Evolutionary conservation across 2,113 vertebrate genomes (phyloP), one percentile per base, ranked within the genome.

Genomic region (Gorsachius goisagi): DNA sequence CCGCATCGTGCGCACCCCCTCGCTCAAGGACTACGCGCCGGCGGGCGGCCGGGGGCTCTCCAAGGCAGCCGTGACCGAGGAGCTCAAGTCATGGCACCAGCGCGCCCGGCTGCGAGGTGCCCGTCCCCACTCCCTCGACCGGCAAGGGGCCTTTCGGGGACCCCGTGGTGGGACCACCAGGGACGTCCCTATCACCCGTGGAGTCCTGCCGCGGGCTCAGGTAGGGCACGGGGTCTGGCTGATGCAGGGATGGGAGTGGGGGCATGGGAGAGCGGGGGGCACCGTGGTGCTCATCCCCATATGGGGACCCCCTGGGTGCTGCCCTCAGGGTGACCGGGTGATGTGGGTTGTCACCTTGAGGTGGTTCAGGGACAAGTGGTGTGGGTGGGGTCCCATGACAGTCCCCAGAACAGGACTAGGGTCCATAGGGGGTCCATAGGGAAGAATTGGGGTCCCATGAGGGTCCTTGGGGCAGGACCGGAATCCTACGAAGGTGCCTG

Each of bases 1-100:
- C 91, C 95, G 95, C 91, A 95, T 97, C 35, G 96, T 96, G 39
- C 79, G 96, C 72, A 96, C 96, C 1, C 96, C 96, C 17, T 97
- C 96, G 1, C 96, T 97, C 89, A 97, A 94, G 60, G 96, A 97
- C 93, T 86, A 89, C 0, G 35, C n/a, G 0, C 92, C 90, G 0
- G 13, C 4, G 3, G 89, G 30, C 10, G 12, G 18, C 18, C 58
- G 84, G 18, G 91, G 86, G 44, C 58, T 95, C 89, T 97, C 95
- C 91, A 90, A 86, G n/a, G 96, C 91, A 0, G 28, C 76, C 0
- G 95, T 96, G 9, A 90, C 80, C 0, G 91, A 97, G n/a, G 96
- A 97, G 86, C 96, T 97, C 63, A 80, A 77, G 32, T 95, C 83
- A 0, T 97, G 96, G 96, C 96, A 96, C 84, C 91, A 96, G 1